A percentile compares a stretch with the other conserved stretches of the same genome.
Conservation (phyloP, 2,888 invertebrate genomes). For the Ochropacha duplaris region DNA sequence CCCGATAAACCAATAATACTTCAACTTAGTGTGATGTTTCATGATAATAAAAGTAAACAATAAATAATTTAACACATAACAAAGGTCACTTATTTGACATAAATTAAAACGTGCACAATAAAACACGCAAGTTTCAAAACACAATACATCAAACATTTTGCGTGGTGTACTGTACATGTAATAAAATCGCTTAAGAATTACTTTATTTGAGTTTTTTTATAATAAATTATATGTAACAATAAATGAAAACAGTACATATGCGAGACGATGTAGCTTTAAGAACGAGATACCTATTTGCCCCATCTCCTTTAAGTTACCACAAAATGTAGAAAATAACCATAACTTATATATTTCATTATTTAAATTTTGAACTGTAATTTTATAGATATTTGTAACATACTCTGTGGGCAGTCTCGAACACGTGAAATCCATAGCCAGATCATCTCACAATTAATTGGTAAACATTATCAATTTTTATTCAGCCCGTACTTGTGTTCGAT, state of each 20-base stretch:
- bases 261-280: neutral
- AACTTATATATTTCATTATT: too few species aligned
- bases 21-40: neutral
- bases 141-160: neutral
- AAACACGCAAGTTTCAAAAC: neutral
- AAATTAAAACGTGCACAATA: neutral
- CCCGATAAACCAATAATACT: neutral
- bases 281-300: neutral
- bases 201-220: neutral
- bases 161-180: neutral
- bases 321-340: too few species aligned
- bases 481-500: conserved; percentile 65
- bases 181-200: neutral
- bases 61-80: neutral
- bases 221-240: neutral
- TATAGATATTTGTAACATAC: too few species aligned
- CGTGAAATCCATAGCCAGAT: neutral
- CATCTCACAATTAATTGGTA: neutral
- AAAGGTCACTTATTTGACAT: neutral
- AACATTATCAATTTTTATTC: conserved; percentile 20
- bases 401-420: too few species aligned
- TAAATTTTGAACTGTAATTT: too few species aligned
- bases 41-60: neutral
- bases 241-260: neutral
- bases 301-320: neutral